Conservation (phyloP, 2,888 invertebrate species). For the Caenorhabditis sp. region DNA sequence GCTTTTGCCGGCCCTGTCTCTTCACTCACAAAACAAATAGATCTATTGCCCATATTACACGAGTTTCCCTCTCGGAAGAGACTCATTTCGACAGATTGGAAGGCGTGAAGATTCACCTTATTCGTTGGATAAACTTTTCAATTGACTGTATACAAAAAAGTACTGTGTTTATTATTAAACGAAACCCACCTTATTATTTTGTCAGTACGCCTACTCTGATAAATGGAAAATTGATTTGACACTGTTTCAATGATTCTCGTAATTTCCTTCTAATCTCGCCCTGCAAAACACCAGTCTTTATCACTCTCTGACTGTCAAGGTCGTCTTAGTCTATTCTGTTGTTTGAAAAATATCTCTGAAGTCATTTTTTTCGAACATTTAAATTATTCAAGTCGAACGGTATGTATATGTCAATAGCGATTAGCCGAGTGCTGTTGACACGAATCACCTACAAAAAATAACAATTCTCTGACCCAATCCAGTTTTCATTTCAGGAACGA, state of each 20-base stretch:
- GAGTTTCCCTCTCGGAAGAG: slow-evolving; percentile 33
- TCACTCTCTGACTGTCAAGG: slow-evolving; percentile 7
- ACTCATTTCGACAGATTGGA: slow-evolving; percentile 46
- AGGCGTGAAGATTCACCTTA: slow-evolving; percentile 3
- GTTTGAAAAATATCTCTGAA: background rate
- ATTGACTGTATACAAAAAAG: background rate
- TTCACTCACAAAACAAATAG: slow-evolving; percentile 58
- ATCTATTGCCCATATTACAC: slow-evolving; percentile 47
- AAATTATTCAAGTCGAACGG: background rate
- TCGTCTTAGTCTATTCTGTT: background rate
- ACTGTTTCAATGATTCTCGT: slow-evolving; percentile 14
- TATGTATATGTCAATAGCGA: background rate
- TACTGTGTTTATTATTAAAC: background rate
- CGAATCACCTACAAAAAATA: background rate
- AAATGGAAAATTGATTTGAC: slow-evolving; percentile 3
- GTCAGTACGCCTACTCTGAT: no score
- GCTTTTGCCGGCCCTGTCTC: slow-evolving; percentile 35
- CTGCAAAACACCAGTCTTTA: background rate
- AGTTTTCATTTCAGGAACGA: slow-evolving; percentile 56
- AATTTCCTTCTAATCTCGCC: slow-evolving; percentile 2
- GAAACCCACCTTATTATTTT: background rate
- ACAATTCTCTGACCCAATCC: slow-evolving; percentile 23
- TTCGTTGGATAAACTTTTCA: slow-evolving; percentile 5
- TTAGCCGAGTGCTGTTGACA: background rate
- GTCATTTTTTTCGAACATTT: background rate